Evolutionary conservation across 2,888 invertebrate species (phyloP).

Genomic region (Temnothorax unifasciatus): DNA sequence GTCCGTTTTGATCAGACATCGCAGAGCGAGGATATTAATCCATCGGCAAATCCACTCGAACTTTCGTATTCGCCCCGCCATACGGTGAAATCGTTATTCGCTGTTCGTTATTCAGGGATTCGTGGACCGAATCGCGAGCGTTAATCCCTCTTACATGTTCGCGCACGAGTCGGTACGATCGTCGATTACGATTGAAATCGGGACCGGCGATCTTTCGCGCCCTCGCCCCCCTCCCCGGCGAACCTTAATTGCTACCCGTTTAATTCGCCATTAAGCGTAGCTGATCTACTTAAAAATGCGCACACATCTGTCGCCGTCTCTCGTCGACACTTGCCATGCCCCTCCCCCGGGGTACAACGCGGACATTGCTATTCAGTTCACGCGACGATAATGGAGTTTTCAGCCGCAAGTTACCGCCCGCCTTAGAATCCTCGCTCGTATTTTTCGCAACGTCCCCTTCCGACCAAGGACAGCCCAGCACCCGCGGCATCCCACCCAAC

Average conservation of each 20-base stretch:
- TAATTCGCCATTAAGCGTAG: conserved; percentile 49
- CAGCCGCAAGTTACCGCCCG: conserved; percentile 54
- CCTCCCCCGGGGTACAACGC: background rate
- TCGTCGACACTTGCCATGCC: background rate
- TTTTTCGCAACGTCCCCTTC: conserved; percentile 41
- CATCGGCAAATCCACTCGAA: conserved; percentile 37
- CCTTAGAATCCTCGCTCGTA: conserved; percentile 56
- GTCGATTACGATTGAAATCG: conserved; percentile 42
- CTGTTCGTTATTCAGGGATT: conserved; percentile 42
- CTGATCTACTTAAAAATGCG: conserved; percentile 46
- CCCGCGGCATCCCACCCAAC: background rate
- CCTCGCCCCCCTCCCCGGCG: background rate
- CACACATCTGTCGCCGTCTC: conserved; percentile 36
- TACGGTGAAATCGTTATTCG: conserved; percentile 46
- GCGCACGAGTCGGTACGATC: conserved; percentile 38
- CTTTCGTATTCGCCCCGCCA: conserved; percentile 19
- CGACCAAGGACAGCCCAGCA: conserved; percentile 1
- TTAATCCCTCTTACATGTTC: conserved; percentile 48
- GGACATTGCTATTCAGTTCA: conserved; percentile 63
- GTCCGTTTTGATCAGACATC: conserved; percentile 14
- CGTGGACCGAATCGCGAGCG: conserved; percentile 35
- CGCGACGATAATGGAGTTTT: conserved; percentile 66
- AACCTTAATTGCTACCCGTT: conserved; percentile 47
- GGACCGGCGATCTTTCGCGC: conserved; percentile 2
- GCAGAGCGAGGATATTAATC: conserved; percentile 36